Evolutionary conservation across 2,888 invertebrate species (phyloP), one percentile per base, ranked within the genome.

Genomic region (Eupithecia centaureata): DNA sequence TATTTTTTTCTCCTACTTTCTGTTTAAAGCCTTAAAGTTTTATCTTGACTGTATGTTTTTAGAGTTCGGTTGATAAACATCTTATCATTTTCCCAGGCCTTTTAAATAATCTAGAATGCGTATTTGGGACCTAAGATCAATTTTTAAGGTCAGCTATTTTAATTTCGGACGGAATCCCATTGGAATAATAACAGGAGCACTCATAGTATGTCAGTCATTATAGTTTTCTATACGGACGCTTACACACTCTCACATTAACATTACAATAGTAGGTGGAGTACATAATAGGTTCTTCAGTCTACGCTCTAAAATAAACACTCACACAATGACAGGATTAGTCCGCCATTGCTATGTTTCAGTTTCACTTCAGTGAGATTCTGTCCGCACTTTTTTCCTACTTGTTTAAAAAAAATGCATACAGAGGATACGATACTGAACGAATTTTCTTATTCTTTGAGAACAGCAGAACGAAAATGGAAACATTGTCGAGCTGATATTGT

Each of bases 401-500:
- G 22, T 10, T 47, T 22, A 4, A 18, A 22, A 47, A 1, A 18
- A 18, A 22, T 47, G 22, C 18, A 15, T 63, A 27, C 57, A 12
- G 22, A 51, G 63, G 12, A 58, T 32, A 33, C 25, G 10, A 51
- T 32, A 47, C 28, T 27, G 25, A 51, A 25, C 25, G 51, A 25
- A 51, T 51, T 22, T 13, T 51, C 12, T 10, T 25, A 51, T 54
- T n/a, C 27, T 52, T 56, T 56, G 54, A 27, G 54, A 56, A 28
- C 28, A 63, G 51, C 65, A 61, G 65, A 60, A 63, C 63, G 47
- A 47, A 47, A 68, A 66, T 63, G 65, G 61, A 63, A 70, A 60
- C 56, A 60, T 69, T 65, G 59, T 62, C 65, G 51, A 63, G 66
- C 63, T 63, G 70, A 63, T 63, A 66, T 63, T 59, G 51, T 51